These are phyloP conservation scores for Geotrypetes seraphini DNA, from an alignment of 2,797 vertebrate genomes.

Conservation along the genomic window DNA sequence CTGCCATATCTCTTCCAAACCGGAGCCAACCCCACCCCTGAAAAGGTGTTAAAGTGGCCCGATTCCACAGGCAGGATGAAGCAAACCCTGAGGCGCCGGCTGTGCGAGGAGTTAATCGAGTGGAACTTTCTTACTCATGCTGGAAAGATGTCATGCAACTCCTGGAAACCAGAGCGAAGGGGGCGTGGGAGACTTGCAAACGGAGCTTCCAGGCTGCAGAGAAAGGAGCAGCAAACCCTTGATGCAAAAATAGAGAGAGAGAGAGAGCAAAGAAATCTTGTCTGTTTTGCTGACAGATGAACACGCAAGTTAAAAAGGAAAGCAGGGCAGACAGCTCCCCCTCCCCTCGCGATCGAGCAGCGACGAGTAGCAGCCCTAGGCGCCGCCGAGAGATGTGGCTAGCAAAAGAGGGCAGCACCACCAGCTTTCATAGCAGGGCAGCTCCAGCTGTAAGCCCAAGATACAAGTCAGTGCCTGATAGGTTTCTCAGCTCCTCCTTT, in stretches of 20 bases:
- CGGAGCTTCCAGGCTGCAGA: neutral
- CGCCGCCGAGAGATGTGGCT: no score
- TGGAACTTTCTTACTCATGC: conserved; percentile 14
- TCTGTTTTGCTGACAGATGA: no score
- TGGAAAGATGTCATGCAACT: neutral
- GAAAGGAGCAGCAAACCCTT: neutral
- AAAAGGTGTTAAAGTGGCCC: neutral
- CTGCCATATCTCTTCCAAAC: conserved; percentile 31
- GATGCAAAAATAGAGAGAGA: conserved; percentile 17
- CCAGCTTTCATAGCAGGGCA: no score
- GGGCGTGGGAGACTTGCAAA: neutral
- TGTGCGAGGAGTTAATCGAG: conserved; percentile 14
- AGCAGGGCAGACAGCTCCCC: no score
- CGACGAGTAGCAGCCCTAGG: no score
- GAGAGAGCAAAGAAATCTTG: no score
- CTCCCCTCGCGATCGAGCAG: no score
- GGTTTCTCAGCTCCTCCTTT: no score
- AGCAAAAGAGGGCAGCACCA: no score
- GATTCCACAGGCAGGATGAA: neutral
- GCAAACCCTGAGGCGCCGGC: neutral
- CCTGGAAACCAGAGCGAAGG: neutral
- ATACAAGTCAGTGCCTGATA: no score
- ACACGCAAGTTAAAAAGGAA: no score
- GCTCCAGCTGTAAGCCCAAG: no score
- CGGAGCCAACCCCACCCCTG: neutral